Base-by-base conservation (phyloP, 2,888 invertebrate species). In the Diachrysia chrysitis region DNA sequence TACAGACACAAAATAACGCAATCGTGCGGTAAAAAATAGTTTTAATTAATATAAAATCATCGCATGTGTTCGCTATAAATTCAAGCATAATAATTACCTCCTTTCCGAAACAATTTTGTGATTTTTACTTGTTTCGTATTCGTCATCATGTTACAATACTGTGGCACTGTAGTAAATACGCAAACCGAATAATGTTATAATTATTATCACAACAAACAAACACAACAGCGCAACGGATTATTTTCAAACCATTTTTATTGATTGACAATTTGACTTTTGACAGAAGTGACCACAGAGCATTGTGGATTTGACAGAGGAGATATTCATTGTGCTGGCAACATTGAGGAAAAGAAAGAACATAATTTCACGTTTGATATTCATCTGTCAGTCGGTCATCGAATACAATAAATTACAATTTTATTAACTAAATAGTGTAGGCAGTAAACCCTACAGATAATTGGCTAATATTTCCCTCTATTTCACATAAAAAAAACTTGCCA, bases 61-160 rank as follows among this genome's bases (percentile, higher is more conserved):
- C 37, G 37, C 37, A 16, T 37, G 3, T 37, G 37, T 16, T 37
- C 2, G 14, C 14, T 10, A 5, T 16, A 16, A 6, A n/a, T 42
- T n/a, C 7, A 42, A 46, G 29, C 0, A 37, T 17, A 82, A n/a
- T n/a, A n/a, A n/a, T 77, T 76, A 91, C 90, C 86, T 72, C 83
- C 84, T 84, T 85, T 91, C 17, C 84, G 82, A 81, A 93, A 92
- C 32, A 93, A 69, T 66, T 90, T 92, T 0, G 91, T 88, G 21
- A 94, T 91, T 84, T 92, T 94, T 23, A 85, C 56, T 72, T 94
- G 93, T 63, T 90, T 93, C 14, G 75, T 80, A 53, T 83, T 87
- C 7, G 84, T 83, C 88, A 89, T 91, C 69, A 35, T 82, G 7
- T 16, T 42, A 5, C 5, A 3, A 7, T n/a, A n/a, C 0, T 1